These are phyloP conservation scores for Hydractinia echinata DNA, from an alignment of 30 jellyfish, hydroid and myxozoan genomes.

Conservation along the genomic window DNA sequence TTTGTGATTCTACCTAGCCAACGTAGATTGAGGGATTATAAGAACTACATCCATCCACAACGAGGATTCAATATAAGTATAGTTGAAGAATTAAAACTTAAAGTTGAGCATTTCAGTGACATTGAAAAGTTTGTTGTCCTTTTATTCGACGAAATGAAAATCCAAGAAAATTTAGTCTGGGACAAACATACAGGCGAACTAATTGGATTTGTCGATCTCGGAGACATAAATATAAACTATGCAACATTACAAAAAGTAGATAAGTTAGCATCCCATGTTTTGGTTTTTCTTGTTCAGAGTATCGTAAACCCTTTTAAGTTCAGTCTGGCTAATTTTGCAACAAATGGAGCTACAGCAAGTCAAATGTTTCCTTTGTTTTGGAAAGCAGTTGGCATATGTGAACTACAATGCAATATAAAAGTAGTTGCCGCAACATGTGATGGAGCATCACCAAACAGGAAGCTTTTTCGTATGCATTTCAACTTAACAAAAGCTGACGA, in stretches of 20 bases:
- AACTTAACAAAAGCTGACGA: no score
- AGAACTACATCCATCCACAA: conserved; percentile 60
- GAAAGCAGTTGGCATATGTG: no score
- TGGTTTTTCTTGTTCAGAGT: conserved; percentile 48
- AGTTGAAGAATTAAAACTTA: conserved; percentile 30
- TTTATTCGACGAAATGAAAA: conserved; percentile 64
- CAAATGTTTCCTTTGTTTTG: no score
- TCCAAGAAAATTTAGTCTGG: conserved; percentile 68
- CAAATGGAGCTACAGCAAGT: conserved; percentile 49
- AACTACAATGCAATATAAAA: no score
- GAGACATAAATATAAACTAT: conserved; percentile 47
- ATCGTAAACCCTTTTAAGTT: conserved; percentile 50
- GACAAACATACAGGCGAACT: conserved; percentile 78
- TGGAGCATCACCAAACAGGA: no score
- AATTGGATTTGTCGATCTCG: conserved; percentile 66
- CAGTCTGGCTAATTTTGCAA: conserved; percentile 71
- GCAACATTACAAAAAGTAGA: conserved; percentile 56
- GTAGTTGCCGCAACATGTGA: no score
- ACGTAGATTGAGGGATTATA: conserved; percentile 50
- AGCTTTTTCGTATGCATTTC: no score
- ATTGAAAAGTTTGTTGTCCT: conserved; percentile 41
- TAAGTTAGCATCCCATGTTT: conserved; percentile 57
- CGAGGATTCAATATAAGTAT: conserved; percentile 44
- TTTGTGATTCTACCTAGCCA: conserved; percentile 47
- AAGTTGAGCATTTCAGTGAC: conserved; percentile 29